A percentile compares a stretch with the other conserved stretches of the same genome.
These are phyloP conservation scores for Aegithalos caudatus DNA, from an alignment of 2,113 vertebrate genomes.

Conservation along the genomic window DNA sequence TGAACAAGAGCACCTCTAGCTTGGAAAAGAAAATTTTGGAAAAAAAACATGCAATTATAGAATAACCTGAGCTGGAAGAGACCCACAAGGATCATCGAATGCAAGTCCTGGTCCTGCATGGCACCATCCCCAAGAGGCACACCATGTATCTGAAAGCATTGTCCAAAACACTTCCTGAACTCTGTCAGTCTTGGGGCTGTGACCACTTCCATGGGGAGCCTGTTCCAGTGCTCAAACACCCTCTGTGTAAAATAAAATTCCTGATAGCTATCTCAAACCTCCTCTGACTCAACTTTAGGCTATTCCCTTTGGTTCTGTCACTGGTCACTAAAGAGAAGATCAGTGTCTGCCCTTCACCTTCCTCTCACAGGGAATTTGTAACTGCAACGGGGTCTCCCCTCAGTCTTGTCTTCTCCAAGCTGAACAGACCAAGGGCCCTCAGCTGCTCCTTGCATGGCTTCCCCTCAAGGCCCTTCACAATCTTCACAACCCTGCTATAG, in stretches of 20 bases:
- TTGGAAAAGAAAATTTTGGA: neutral
- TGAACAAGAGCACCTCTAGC: neutral
- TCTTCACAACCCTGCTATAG: neutral
- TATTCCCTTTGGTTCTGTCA: neutral
- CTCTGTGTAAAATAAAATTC: neutral
- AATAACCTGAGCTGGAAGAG: neutral
- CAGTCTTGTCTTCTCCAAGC: neutral
- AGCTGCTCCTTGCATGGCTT: rapidly evolving
- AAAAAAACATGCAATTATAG: neutral
- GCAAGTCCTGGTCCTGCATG: too few relatives aligned
- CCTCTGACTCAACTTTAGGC: neutral
- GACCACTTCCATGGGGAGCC: neutral
- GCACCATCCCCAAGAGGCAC: too few relatives aligned
- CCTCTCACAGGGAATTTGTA: neutral
- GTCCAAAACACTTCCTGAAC: neutral
- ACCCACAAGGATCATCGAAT: neutral
- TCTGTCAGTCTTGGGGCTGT: neutral
- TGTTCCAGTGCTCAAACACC: neutral
- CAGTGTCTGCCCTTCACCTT: neutral
- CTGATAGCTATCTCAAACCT: neutral
- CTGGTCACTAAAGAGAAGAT: too few relatives aligned
- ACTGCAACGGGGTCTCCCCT: neutral
- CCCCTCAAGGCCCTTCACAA: rapidly evolving
- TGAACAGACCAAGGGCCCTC: neutral
- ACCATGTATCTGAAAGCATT: neutral